These are phyloP conservation scores for Apteryx owenii DNA, from an alignment of 2,113 vertebrate species.

Conservation along the genomic window DNA sequence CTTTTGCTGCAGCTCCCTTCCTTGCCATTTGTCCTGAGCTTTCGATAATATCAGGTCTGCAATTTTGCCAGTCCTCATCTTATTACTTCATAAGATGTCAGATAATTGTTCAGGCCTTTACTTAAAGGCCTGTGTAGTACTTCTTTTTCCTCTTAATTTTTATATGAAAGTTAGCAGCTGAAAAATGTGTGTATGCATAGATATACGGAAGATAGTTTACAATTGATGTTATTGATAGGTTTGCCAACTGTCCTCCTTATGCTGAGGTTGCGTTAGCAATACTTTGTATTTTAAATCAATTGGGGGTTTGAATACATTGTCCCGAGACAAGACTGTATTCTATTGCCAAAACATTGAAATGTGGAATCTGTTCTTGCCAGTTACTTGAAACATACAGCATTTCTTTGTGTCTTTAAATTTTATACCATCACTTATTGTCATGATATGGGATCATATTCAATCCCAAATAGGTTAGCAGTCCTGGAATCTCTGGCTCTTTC, in stretches of 20 bases:
- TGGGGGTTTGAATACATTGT: background rate
- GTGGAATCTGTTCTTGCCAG: constrained; percentile 23
- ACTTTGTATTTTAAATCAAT: constrained; percentile 8
- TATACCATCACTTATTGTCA: constrained; percentile 8
- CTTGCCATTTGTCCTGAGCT: background rate
- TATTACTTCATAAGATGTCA: background rate
- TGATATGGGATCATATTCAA: background rate
- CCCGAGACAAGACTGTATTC: constrained; percentile 4
- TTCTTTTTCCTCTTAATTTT: background rate
- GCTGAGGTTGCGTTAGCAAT: background rate
- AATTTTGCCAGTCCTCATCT: background rate
- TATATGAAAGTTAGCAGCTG: background rate
- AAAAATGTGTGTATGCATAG: background rate
- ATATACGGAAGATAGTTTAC: background rate
- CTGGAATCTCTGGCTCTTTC: background rate
- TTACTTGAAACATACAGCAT: background rate
- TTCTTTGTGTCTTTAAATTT: constrained; percentile 16
- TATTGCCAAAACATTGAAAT: constrained; percentile 43
- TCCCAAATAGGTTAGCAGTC: constrained; percentile 11
- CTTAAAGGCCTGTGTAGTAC: background rate
- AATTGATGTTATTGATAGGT: background rate
- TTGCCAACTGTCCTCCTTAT: background rate
- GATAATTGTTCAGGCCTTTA: background rate
- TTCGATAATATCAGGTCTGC: background rate
- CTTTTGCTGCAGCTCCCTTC: background rate